A percentile compares a stretch with the other conserved stretches of the same genome.
Conservation (phyloP, 2,113 vertebrate genomes). For the Pomatostomus ruficeps region DNA sequence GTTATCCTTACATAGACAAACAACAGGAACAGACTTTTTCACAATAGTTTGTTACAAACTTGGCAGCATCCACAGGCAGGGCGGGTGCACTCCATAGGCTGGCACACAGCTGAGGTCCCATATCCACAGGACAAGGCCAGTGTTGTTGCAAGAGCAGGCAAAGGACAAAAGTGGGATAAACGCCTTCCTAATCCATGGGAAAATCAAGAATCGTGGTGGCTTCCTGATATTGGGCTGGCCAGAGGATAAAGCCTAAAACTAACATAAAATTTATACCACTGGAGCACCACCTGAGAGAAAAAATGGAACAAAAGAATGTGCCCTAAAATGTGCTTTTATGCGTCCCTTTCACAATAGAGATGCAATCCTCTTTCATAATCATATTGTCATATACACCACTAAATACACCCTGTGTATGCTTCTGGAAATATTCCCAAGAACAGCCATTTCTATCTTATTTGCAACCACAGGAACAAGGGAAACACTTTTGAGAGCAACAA, state of each 20-base stretch:
- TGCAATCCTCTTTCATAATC: not conserved
- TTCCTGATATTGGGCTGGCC: not conserved
- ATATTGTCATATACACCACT: not conserved
- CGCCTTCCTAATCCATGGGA: not conserved
- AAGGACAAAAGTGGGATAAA: not conserved
- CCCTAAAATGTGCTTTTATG: not conserved
- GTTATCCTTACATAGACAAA: not conserved
- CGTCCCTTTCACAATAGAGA: not conserved
- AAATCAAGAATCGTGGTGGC: not conserved
- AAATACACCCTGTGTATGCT: not conserved
- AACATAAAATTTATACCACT: not conserved
- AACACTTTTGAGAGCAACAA: not conserved
- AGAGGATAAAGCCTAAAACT: not conserved
- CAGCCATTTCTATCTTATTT: not conserved
- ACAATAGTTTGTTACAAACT: rapidly evolving
- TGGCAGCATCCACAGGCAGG: not conserved
- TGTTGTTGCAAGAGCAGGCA: rapidly evolving
- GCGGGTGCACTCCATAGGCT: rapidly evolving
- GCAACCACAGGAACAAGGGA: not conserved
- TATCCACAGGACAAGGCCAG: rapidly evolving
- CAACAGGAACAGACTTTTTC: not conserved
- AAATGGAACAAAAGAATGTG: not conserved
- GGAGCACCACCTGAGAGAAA: not conserved
- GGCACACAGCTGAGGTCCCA: not conserved
- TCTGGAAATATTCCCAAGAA: not conserved